phyloP scores from a whole-genome alignment of 2,888 invertebrate genomes.

The Heliconius hortense region DNA sequence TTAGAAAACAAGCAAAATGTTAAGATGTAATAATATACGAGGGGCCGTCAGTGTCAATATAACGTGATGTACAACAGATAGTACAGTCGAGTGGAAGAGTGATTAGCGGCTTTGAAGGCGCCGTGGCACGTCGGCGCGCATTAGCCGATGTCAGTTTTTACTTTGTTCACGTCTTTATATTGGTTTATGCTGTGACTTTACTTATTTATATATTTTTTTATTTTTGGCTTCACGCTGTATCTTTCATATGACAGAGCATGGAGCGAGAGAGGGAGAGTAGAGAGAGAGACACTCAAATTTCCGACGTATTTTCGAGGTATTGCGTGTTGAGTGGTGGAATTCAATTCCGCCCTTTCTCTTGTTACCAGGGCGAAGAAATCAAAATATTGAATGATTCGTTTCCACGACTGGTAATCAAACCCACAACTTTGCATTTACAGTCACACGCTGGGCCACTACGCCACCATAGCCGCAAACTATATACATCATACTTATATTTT shows the following conservation, averaged over 20 bases:
- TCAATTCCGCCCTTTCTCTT: neutral
- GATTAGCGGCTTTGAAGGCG: conserved; percentile 59
- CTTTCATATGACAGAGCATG: neutral
- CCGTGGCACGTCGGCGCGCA: conserved; percentile 45
- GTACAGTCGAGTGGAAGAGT: conserved; percentile 69
- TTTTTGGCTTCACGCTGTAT: neutral
- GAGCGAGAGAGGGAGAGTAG: neutral
- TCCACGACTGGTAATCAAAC: neutral
- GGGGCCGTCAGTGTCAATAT: conserved; percentile 61
- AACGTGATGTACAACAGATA: conserved; percentile 58
- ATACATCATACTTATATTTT: no score
- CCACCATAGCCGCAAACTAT: no score
- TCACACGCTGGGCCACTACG: no score
- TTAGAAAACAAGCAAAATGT: conserved; percentile 7
- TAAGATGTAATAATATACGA: conserved; percentile 45
- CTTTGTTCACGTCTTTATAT: conserved; percentile 19
- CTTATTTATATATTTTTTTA: neutral
- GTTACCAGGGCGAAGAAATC: neutral
- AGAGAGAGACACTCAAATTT: neutral
- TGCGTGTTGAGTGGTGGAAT: neutral
- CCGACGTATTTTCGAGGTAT: no score
- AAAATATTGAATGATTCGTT: neutral
- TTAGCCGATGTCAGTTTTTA: conserved; percentile 40
- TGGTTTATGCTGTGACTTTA: neutral
- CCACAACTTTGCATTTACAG: neutral